These are phyloP conservation scores for Vireo altiloquus DNA, from an alignment of 2,113 vertebrate species.

Conservation along the genomic window DNA sequence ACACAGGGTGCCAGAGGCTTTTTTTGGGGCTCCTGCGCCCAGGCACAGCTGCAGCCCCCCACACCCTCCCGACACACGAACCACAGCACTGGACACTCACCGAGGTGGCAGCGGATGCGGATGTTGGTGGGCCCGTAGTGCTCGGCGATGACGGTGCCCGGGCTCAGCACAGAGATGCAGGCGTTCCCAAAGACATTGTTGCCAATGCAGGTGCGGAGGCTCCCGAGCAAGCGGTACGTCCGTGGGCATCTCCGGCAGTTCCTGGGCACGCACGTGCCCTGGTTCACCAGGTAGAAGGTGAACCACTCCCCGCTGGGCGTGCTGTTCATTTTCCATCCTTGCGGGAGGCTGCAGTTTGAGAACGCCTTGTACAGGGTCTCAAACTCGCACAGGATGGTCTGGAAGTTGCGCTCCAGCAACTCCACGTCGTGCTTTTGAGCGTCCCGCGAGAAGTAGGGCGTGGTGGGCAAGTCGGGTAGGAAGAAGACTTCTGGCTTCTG, in stretches of 20 bases:
- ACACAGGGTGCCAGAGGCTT: fast-evolving
- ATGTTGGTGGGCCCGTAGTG: conserved; percentile 97
- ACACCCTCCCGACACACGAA: fast-evolving
- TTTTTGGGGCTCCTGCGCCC: neutral
- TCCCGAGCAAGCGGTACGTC: conserved; percentile 92
- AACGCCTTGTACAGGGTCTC: conserved; percentile 89
- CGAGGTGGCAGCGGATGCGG: conserved; percentile 94
- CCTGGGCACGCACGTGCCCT: conserved; percentile 88
- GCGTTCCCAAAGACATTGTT: conserved; percentile 98
- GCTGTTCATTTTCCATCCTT: conserved; percentile 92
- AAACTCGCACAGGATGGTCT: conserved; percentile 90
- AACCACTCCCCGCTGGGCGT: conserved; percentile 93
- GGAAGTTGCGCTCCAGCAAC: conserved; percentile 92
- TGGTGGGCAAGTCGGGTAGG: conserved; percentile 88
- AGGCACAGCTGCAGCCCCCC: fast-evolving
- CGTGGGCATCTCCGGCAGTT: conserved; percentile 95
- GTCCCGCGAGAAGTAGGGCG: conserved; percentile 92
- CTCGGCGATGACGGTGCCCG: conserved; percentile 88
- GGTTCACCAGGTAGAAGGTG: conserved; percentile 96
- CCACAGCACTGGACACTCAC: neutral
- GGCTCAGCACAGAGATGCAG: conserved; percentile 93
- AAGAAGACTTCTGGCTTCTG: conserved; percentile 97
- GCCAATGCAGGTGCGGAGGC: conserved; percentile 94
- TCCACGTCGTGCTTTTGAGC: conserved; percentile 96
- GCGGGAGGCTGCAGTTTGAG: conserved; percentile 85